Evolutionary conservation across 2,888 invertebrate species (phyloP), one percentile per base, ranked within the genome.

Genomic region (Cheilosia vulpina): DNA sequence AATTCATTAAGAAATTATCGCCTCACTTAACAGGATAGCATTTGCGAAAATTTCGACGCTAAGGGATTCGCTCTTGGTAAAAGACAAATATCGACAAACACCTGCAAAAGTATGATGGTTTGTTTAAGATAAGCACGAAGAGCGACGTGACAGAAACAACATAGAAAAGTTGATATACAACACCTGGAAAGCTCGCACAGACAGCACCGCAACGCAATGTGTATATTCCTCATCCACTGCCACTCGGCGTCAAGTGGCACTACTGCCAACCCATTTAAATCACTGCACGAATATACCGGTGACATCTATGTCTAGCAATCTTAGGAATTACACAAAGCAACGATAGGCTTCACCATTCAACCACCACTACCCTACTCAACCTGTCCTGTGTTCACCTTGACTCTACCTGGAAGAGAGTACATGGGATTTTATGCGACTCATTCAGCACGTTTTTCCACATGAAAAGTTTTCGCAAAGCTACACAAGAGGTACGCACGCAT

Each of bases 361-460:
- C 17, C n/a, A 43, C 19, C 57, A 57, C 34, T 27, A 7, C 50
- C 19, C 17, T 19, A 24, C 31, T 5, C 47, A 41, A 17, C 43
- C 11, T 13, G 11, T 13, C 43, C 11, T 13, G 11, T 13, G 15
- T 60, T 52, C 52, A 62, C 76, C 57, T 65, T 43, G 62, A 58
- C 52, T 53, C 50, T 57, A 53, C 17, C 31, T 68, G 17, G 62
- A 76, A 38, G 47, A 66, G 77, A 77, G 6, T 69, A 69, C 77
- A 53, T 60, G 60, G 55, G 60, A 66, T 55, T 77, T 77, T 63
- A 72, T 77, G 66, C 77, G 82, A 77, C 60, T 77, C 82, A 82
- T 82, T 82, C 82, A 62, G 60, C 77, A 82, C 82, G 77, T 77
- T 79, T 83, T 78, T 83, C 63, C 73, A 66, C 63, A 58, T 50